Percentiles rank a stretch among this genome's conserved stretches.
These are phyloP conservation scores for Caenorhabditis panamensis DNA, from an alignment of 2,888 invertebrate species.

Conservation along the genomic window DNA sequence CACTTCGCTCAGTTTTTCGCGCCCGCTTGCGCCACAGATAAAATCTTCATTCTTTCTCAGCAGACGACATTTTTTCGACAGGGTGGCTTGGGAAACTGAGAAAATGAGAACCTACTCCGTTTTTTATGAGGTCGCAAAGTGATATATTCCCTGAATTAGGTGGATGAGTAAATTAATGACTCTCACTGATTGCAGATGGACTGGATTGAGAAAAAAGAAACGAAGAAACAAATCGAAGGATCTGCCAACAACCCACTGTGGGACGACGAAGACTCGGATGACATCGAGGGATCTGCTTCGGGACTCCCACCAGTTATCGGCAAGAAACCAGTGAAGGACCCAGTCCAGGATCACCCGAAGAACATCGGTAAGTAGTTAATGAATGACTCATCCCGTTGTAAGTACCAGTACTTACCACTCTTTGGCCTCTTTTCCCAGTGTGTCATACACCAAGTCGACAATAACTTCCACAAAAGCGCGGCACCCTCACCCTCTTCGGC, in stretches of 20 bases:
- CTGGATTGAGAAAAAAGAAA: constrained; percentile 50
- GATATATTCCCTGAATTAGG: constrained; percentile 49
- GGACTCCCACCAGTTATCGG: constrained; percentile 51
- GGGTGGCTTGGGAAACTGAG: neutral
- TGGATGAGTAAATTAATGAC: constrained; percentile 48
- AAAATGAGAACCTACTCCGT: constrained; percentile 18
- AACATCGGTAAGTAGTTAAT: constrained; percentile 41
- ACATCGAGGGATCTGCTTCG: constrained; percentile 43
- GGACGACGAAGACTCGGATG: constrained; percentile 57
- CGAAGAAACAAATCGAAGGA: constrained; percentile 39
- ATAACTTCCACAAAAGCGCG: constrained; percentile 12
- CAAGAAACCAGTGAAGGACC: constrained; percentile 23
- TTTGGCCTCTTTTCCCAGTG: neutral
- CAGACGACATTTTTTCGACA: constrained; percentile 13
- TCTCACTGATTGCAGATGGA: constrained; percentile 54
- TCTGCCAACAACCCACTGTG: constrained; percentile 49
- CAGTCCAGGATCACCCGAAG: constrained; percentile 39
- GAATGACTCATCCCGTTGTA: neutral
- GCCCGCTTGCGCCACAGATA: constrained; percentile 22
- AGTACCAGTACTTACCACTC: neutral
- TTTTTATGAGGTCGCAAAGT: constrained; percentile 56
- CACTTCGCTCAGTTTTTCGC: constrained; percentile 4
- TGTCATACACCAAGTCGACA: constrained; percentile 3
- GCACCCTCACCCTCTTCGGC: neutral
- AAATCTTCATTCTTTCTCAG: constrained; percentile 15